phyloP scores from a whole-genome alignment of 37 sponge, comb jelly and placozoan species.

The Lycopodina hypogea region DNA sequence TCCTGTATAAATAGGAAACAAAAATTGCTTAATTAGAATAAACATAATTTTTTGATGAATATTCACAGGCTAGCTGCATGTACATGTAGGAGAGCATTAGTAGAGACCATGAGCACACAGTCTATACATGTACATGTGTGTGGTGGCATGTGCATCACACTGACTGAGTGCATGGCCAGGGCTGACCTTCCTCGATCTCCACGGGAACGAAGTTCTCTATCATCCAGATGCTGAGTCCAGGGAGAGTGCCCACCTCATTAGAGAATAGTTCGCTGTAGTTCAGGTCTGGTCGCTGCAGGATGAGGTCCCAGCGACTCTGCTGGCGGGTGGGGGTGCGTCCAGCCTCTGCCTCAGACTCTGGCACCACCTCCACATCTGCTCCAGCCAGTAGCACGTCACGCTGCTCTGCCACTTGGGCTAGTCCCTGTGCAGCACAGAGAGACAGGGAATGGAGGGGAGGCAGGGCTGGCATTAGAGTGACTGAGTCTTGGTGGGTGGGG shows the following conservation, averaged over 20 bases:
- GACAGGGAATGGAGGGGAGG: not conserved
- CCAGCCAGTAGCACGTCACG: slow-evolving; percentile 46
- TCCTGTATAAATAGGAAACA: no score
- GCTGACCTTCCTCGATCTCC: slow-evolving; percentile 74
- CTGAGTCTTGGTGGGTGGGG: not conserved
- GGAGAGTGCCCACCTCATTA: slow-evolving; percentile 65
- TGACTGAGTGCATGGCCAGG: not conserved
- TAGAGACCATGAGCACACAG: no score
- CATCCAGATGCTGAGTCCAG: slow-evolving; percentile 87
- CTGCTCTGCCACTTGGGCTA: slow-evolving; percentile 52
- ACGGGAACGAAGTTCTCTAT: slow-evolving; percentile 96
- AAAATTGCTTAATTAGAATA: no score
- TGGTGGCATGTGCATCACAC: no score
- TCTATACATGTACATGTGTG: no score
- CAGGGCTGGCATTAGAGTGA: not conserved
- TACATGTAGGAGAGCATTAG: no score
- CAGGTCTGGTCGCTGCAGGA: slow-evolving; percentile 80
- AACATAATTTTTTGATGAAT: no score
- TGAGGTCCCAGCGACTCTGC: slow-evolving; percentile 67
- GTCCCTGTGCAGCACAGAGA: slow-evolving; percentile 32
- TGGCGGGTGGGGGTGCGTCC: not conserved
- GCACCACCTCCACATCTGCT: slow-evolving; percentile 12
- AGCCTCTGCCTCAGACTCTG: not conserved
- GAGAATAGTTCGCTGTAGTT: slow-evolving; percentile 85
- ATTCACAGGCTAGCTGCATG: no score